Conservation (phyloP, 2,113 vertebrate genomes). For the Periophthalmus modestus region DNA sequence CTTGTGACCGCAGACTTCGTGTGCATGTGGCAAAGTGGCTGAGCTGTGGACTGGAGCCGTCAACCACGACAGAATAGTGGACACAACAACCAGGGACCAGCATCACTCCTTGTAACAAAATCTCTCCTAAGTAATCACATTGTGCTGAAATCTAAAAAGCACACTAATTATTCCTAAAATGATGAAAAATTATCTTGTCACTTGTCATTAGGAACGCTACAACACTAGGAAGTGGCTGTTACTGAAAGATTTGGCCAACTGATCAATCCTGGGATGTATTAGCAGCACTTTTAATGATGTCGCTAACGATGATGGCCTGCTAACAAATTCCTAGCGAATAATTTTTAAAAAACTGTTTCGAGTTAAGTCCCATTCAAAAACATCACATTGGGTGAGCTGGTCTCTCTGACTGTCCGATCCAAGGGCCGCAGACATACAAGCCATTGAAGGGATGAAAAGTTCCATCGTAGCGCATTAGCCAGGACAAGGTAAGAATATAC, state of each 20-base stretch:
- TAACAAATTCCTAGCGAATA: slow-evolving; percentile 14
- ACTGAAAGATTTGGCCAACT: not conserved
- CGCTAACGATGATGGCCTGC: slow-evolving; percentile 26
- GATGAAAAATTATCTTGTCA: not conserved
- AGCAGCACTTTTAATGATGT: slow-evolving; percentile 35
- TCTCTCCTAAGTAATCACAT: not conserved
- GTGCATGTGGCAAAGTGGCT: slow-evolving; percentile 66
- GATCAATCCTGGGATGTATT: slow-evolving; percentile 22
- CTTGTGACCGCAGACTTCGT: slow-evolving; percentile 26
- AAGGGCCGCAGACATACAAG: slow-evolving; percentile 79
- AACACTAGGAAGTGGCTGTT: not conserved
- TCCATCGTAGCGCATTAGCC: slow-evolving; percentile 65
- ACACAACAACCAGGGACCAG: slow-evolving; percentile 82
- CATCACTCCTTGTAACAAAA: slow-evolving; percentile 41
- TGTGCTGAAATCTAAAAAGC: not conserved
- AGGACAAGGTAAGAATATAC: slow-evolving; percentile 2
- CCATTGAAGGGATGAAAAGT: slow-evolving; percentile 84
- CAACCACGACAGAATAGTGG: slow-evolving; percentile 94
- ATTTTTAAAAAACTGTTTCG: slow-evolving; percentile 7
- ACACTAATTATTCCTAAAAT: not conserved
- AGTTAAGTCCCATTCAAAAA: not conserved
- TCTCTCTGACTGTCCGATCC: slow-evolving; percentile 78
- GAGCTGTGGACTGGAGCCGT: slow-evolving; percentile 83
- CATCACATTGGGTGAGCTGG: slow-evolving; percentile 51
- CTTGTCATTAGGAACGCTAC: not conserved